Evolutionary conservation across 1,140 invertebrate species (phyloP).

Genomic region (Gonatopus flavifemur): DNA sequence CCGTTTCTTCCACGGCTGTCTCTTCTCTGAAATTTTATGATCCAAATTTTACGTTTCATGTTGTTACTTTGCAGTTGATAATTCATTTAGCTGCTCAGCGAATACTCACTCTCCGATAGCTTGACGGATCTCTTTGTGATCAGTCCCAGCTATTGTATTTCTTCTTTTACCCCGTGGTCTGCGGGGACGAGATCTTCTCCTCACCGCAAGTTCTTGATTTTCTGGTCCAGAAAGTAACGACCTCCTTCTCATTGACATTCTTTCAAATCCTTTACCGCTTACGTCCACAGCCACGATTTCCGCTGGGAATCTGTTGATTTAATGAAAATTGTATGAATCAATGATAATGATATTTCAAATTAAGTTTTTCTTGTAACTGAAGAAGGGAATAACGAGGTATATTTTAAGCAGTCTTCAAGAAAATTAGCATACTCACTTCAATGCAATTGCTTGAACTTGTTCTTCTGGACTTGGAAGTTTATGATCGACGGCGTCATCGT

Average conservation of each 20-base stretch:
- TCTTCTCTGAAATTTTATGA: slow-evolving; percentile 55
- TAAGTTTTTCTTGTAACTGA: no score
- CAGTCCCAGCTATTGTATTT: slow-evolving; percentile 86
- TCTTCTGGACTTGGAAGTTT: slow-evolving; percentile 81
- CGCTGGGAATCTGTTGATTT: slow-evolving; percentile 74
- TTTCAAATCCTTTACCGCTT: slow-evolving; percentile 79
- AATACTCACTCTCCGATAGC: slow-evolving; percentile 74
- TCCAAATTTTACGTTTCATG: no score
- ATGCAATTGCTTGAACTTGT: slow-evolving; percentile 75
- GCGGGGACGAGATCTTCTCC: slow-evolving; percentile 70
- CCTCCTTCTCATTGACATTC: slow-evolving; percentile 80
- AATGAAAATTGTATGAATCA: no score
- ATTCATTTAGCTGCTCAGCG: not conserved
- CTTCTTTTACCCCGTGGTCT: slow-evolving; percentile 79
- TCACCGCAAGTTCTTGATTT: slow-evolving; percentile 65
- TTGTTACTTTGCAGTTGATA: not conserved
- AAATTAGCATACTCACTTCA: slow-evolving; percentile 73
- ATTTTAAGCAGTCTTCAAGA: no score
- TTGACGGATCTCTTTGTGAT: slow-evolving; percentile 82
- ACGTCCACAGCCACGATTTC: slow-evolving; percentile 86
- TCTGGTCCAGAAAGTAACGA: slow-evolving; percentile 65
- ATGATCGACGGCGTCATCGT: slow-evolving; percentile 76
- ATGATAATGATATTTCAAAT: no score
- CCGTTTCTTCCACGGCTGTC: slow-evolving; percentile 62
- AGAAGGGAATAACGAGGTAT: no score